Evolutionary conservation across 2,797 vertebrate species (phyloP), one percentile per base, ranked within the genome.

Genomic region (Sebastes jordani): DNA sequence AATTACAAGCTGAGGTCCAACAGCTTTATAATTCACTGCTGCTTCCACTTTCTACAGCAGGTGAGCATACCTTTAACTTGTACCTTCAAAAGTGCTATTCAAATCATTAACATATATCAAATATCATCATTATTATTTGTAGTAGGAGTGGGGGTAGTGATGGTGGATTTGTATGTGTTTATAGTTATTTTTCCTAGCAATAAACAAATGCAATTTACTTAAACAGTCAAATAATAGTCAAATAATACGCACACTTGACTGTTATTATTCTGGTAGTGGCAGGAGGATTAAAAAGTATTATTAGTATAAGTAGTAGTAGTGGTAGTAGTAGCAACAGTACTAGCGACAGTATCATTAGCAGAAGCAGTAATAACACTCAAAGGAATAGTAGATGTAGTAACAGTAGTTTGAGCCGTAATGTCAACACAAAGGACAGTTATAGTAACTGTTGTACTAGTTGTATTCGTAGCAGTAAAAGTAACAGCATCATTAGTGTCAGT

Each of bases 1-100:
- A 83, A 76, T 74, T 46, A 88, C 81, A 82, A 80, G 65, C 63
- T 27, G 56, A 84, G 54, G 69, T 80, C 63, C 52, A 59, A 30
- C 79, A 27, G 67, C 61, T 84, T 78, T 55, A 69, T 13, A 58
- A 49, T 55, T 60, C 61, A 60, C 63, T 29, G 52, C 65, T 74
- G 30, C 27, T 58, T 36, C 32, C 38, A 34, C 54, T 25, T 74
- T 67, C 52, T 20, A 61, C 59, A 27, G 63, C 59, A 75, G 5
- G 23, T 54, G 10, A 64, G 0, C 6, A 71, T n/a, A 23, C 32
- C 9, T 49, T 23, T 1, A 32, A 38, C 38, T 6, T 67, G n/a
- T 9, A 18, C 23, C 25, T 54, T 32, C 36, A 63, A 42, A 52
- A 20, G 2, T 25, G 18, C n/a, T 58, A 27, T 42, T 34, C 7